These are phyloP conservation scores for Poeciliopsis prolifica DNA, from an alignment of 2,113 vertebrate genomes.

Conservation along the genomic window DNA sequence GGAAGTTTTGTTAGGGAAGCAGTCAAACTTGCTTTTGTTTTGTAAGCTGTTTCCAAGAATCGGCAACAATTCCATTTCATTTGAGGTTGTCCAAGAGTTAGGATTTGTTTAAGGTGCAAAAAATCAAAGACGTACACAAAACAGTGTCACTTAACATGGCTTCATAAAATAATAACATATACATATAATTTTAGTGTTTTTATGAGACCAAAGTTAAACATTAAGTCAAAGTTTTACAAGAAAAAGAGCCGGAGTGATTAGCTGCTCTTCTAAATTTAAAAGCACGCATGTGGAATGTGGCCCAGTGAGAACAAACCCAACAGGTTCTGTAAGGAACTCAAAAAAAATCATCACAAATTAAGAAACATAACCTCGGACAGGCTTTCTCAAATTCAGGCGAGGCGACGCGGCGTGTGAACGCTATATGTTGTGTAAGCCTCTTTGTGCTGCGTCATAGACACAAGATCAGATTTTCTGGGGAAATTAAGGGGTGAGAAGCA, in stretches of 20 bases:
- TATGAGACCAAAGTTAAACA: background rate
- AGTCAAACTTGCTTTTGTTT: background rate
- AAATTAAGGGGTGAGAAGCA: slow-evolving; percentile 62
- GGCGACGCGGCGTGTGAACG: background rate
- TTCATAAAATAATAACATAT: background rate
- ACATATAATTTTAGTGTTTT: too few relatives aligned
- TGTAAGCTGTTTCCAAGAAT: background rate
- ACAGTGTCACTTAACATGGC: background rate
- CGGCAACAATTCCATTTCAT: background rate
- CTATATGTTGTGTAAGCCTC: slow-evolving; percentile 50
- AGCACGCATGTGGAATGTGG: background rate
- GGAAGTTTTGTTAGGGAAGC: background rate
- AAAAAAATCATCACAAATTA: background rate
- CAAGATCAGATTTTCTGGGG: slow-evolving; percentile 67
- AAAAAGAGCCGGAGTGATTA: background rate
- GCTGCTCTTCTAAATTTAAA: background rate
- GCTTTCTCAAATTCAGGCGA: slow-evolving; percentile 54
- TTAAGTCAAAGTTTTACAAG: background rate
- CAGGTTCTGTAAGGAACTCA: background rate
- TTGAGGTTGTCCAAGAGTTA: background rate
- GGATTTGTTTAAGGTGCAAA: background rate
- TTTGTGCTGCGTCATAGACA: slow-evolving; percentile 65
- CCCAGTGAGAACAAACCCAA: background rate
- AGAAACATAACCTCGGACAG: slow-evolving; percentile 3
- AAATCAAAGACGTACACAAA: background rate